These are phyloP conservation scores for Cavia aperea DNA, from an alignment of 2,113 vertebrate species.

Conservation along the genomic window DNA sequence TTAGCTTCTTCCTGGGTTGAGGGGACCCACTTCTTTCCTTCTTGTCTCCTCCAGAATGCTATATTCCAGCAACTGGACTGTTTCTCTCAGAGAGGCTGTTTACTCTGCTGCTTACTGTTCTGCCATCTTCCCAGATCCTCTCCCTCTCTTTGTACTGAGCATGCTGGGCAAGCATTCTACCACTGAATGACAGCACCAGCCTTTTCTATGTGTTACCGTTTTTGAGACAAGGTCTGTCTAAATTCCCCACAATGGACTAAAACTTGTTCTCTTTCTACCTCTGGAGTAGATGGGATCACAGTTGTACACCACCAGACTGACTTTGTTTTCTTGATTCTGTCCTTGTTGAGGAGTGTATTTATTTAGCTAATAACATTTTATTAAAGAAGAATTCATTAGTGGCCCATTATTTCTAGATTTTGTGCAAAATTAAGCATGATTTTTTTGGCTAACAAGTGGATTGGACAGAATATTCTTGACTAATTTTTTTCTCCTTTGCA, in stretches of 20 bases:
- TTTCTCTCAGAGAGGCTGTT: too few species aligned
- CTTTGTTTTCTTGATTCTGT: neutral
- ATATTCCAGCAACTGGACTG: too few species aligned
- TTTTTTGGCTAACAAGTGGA: conserved; percentile 23
- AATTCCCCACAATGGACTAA: neutral
- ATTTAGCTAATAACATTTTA: neutral
- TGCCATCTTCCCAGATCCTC: too few species aligned
- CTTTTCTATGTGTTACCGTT: neutral
- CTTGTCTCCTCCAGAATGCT: too few species aligned
- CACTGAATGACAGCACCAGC: neutral
- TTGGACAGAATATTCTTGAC: neutral
- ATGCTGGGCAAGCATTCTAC: neutral
- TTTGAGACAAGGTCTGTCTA: neutral
- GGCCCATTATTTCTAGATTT: neutral
- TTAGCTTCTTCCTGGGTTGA: too few species aligned
- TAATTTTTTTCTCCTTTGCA: neutral
- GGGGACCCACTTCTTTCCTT: too few species aligned
- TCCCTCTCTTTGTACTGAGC: neutral
- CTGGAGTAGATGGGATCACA: neutral
- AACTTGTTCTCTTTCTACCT: neutral
- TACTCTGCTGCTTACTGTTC: too few species aligned
- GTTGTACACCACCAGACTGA: neutral
- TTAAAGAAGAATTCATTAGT: neutral
- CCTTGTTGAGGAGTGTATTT: neutral
- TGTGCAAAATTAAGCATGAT: conserved; percentile 26